These are phyloP conservation scores for Neofelis nebulosa DNA, from an alignment of 2,113 vertebrate species.

Conservation along the genomic window DNA sequence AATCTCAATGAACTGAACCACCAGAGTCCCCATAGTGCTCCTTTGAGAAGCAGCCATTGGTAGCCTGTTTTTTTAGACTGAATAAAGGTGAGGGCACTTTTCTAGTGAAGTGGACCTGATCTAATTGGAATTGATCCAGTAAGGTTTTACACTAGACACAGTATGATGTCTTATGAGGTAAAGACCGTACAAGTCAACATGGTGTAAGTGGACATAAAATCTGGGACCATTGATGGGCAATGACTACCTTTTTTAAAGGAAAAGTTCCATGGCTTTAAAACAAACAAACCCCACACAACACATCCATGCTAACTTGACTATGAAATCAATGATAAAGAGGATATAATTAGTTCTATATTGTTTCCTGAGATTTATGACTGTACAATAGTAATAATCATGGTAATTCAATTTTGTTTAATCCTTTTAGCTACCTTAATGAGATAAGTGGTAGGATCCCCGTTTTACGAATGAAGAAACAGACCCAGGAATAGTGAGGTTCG, in stretches of 20 bases:
- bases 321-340: not conserved
- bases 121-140: slow-evolving; percentile 2
- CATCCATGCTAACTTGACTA: not conserved
- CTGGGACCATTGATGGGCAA: slow-evolving; percentile 19
- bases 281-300: not conserved
- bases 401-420: slow-evolving; percentile 27
- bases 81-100: not conserved
- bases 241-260: slow-evolving; percentile 6
- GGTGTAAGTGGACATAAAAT: not conserved
- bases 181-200: not conserved
- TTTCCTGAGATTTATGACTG: not conserved
- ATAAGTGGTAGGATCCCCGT: not conserved
- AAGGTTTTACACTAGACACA: slow-evolving; percentile 1
- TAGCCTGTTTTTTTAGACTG: not conserved
- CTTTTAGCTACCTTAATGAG: not conserved
- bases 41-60: not conserved
- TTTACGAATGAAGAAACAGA: not conserved
- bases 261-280: not conserved
- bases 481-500: not conserved
- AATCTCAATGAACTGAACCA: too few relatives aligned
- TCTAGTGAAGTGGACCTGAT: slow-evolving; percentile 44
- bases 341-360: not conserved
- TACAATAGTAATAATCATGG: not conserved
- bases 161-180: not conserved
- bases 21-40: not conserved